A percentile compares a stretch with the other conserved stretches of the same genome.
Conservation (phyloP, 2,888 invertebrate genomes). For the Tipula lateralis region DNA sequence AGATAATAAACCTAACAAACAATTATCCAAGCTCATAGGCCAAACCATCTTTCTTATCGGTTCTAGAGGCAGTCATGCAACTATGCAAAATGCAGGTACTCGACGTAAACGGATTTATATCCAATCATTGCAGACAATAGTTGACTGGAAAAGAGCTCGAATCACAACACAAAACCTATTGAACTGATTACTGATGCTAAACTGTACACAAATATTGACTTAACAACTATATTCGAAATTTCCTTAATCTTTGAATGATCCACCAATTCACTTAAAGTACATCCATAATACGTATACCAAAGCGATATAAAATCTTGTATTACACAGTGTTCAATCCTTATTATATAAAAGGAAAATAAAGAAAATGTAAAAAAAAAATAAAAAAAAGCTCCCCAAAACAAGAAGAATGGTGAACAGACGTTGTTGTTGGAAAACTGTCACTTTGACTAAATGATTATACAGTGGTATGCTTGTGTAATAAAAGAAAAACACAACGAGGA, state of each 20-base stretch:
- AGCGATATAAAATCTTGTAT: background rate
- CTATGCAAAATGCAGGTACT: too few relatives aligned
- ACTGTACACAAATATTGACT: background rate
- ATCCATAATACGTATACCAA: background rate
- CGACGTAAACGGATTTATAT: too few relatives aligned
- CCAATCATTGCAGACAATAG: too few relatives aligned
- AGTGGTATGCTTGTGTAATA: background rate
- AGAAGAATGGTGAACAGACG: background rate
- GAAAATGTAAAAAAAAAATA: background rate
- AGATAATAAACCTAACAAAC: too few relatives aligned
- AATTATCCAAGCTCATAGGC: too few relatives aligned
- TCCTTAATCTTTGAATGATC: background rate
- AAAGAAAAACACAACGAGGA: background rate
- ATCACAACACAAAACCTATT: too few relatives aligned
- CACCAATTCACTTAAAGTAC: background rate
- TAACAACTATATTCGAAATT: background rate
- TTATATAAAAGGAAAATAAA: background rate
- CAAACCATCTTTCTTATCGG: too few relatives aligned
- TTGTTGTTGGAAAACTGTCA: background rate
- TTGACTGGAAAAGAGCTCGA: too few relatives aligned
- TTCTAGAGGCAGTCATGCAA: too few relatives aligned
- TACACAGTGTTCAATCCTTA: background rate
- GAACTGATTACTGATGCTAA: background rate
- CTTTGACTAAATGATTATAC: background rate
- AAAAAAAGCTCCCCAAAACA: background rate